phyloP scores from a whole-genome alignment of 1,140 invertebrate genomes.

The Drosophila ogumai region DNA sequence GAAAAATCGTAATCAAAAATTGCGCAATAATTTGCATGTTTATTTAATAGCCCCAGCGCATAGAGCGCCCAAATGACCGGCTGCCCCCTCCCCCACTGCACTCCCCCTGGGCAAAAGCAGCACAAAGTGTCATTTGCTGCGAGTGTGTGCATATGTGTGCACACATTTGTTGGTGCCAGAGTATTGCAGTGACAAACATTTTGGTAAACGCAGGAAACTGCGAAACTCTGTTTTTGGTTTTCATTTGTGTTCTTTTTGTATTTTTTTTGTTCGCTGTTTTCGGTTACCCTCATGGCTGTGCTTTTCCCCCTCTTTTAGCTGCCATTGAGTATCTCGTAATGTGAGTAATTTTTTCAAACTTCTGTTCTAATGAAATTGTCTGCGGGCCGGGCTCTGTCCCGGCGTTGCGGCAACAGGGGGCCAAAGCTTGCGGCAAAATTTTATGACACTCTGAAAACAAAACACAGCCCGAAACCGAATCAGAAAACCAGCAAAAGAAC shows the following conservation, averaged over 20 bases:
- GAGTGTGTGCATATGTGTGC: constrained; percentile 12
- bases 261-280: constrained; percentile 42
- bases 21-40: constrained; percentile 83
- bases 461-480: constrained; percentile 25
- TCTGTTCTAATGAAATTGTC: constrained; percentile 75
- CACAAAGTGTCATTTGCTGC: constrained; percentile 52
- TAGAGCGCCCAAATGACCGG: constrained; percentile 30
- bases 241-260: constrained; percentile 29
- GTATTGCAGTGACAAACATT: constrained; percentile 75
- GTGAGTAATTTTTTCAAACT: constrained; percentile 52
- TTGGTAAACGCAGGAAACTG: constrained; percentile 67
- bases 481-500: constrained; percentile 27
- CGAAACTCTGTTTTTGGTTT: constrained; percentile 52
- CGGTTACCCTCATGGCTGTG: constrained; percentile 47
- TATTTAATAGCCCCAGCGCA: constrained; percentile 71
- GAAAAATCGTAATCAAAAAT: constrained; percentile 82
- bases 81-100: background rate
- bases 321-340: constrained; percentile 49
- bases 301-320: constrained; percentile 8
- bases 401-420: constrained; percentile 45
- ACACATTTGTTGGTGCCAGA: constrained; percentile 5
- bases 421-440: constrained; percentile 62
- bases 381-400: constrained; percentile 58
- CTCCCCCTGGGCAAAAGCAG: constrained; percentile 29
- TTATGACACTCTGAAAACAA: constrained; percentile 54